Evolutionary conservation across 2,113 vertebrate genomes (phyloP), one percentile per base, ranked within the genome.

Genomic region (Crocuta crocuta): DNA sequence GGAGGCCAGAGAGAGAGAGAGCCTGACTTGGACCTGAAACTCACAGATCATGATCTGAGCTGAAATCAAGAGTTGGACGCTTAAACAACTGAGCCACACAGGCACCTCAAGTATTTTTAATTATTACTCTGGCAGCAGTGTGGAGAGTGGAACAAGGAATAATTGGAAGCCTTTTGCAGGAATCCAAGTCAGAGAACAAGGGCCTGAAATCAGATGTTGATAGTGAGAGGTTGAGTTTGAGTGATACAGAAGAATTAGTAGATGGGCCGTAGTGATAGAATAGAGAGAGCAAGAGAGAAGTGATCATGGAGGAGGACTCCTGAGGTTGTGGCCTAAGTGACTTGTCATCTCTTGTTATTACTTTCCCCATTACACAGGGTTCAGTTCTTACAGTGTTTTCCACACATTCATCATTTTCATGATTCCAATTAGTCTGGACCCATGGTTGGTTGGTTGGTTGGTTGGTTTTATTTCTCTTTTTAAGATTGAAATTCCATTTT

Each of bases 311-410:
- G n/a, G 58, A 53, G 68, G 58, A 89, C 45, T 61, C 10, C 15
- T 45, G 65, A 1, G 23, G 48, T 68, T 90, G 94, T 89, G 66
- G 63, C 21, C 23, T 71, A 73, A 76, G 61, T 84, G 80, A 89
- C 55, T 23, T 90, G 28, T 50, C 50, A 61, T 96, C 31, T 94
- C 17, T 17, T 35, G 63, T 39, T 3, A 55, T 12, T 74, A 71
- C 2, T 89, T 89, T 88, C 11, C 58, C 33, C 13, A 28, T 93
- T 89, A 87, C n/a, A 53, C 24, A 31, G 80, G 15, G 24, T 84
- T 94, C 11, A 55, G 5, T 87, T 96, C 74, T 96, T 94, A 82
- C 8, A 43, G 10, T 93, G 23, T 97, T 68, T 92, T 83, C 33
- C 33, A n/a, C 68, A 2, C 35, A 35, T 66, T 31, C 78, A 45